These are phyloP conservation scores for Lasiommata megera DNA, from an alignment of 2,888 invertebrate species.

Conservation along the genomic window DNA sequence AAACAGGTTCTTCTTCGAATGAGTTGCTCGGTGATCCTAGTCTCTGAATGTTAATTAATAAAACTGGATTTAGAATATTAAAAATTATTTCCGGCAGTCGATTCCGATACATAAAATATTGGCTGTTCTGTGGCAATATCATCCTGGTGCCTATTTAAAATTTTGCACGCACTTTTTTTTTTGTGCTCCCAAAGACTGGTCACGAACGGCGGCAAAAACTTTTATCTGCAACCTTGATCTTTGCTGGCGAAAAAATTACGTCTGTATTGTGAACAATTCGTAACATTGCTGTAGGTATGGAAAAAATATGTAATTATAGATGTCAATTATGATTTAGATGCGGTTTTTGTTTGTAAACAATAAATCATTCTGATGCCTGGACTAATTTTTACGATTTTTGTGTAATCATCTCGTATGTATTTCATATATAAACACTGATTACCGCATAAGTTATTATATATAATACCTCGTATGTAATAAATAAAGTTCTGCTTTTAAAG, in stretches of 20 bases:
- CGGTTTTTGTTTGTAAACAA: constrained; percentile 26
- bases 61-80: constrained; percentile 23
- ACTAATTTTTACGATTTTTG: constrained; percentile 1
- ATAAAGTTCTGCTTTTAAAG: too few species aligned
- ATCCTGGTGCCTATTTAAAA: constrained; percentile 68
- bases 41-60: constrained; percentile 9
- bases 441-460: too few species aligned
- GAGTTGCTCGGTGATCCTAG: constrained; percentile 1
- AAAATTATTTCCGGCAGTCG: constrained; percentile 35
- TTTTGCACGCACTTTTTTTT: constrained; percentile 68
- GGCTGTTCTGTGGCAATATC: constrained; percentile 39
- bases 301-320: constrained; percentile 29
- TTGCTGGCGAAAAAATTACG: constrained; percentile 68
- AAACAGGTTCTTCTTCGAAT: constrained; percentile 18
- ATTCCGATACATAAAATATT: constrained; percentile 21
- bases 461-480: too few species aligned
- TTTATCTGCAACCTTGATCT: constrained; percentile 75
- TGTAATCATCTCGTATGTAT: neutral
- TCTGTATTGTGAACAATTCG: constrained; percentile 42
- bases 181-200: constrained; percentile 58
- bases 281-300: constrained; percentile 30
- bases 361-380: neutral
- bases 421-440: too few species aligned
- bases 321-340: constrained; percentile 27
- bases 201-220: constrained; percentile 74